Evolutionary conservation across 2,797 vertebrate species (phyloP).

Genomic region (Loris lydekkerianus): DNA sequence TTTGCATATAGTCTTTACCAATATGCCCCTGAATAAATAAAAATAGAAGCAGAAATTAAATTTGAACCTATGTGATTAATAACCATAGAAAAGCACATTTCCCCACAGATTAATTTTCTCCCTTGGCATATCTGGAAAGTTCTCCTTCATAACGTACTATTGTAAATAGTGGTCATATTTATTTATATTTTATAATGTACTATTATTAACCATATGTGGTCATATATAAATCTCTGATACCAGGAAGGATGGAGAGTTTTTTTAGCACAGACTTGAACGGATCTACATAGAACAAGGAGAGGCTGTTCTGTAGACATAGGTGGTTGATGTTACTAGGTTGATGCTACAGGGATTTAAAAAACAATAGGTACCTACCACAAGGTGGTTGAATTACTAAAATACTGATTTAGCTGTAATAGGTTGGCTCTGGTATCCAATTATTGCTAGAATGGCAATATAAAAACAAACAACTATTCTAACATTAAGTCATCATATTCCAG

Average conservation of each 20-base stretch:
- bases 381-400: conserved; percentile 67
- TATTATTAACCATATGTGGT: neutral
- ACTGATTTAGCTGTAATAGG: conserved; percentile 43
- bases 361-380: conserved; percentile 19
- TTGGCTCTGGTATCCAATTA: conserved; percentile 49
- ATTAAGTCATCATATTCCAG: neutral
- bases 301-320: neutral
- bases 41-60: neutral
- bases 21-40: neutral
- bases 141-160: too few relatives aligned
- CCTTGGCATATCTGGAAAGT: too few relatives aligned
- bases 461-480: conserved; percentile 48
- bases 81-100: neutral
- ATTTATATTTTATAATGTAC: too few relatives aligned
- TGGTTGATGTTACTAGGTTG: neutral
- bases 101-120: neutral
- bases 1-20: neutral
- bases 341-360: conserved; percentile 19
- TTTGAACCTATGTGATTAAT: neutral
- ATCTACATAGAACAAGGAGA: neutral
- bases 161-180: neutral
- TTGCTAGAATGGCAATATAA: neutral
- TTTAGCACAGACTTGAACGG: conserved; percentile 29
- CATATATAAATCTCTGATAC: neutral
- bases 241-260: neutral